phyloP scores from a whole-genome alignment of 1,140 invertebrate genomes.

The Zeugodacus cucurbitae region DNA sequence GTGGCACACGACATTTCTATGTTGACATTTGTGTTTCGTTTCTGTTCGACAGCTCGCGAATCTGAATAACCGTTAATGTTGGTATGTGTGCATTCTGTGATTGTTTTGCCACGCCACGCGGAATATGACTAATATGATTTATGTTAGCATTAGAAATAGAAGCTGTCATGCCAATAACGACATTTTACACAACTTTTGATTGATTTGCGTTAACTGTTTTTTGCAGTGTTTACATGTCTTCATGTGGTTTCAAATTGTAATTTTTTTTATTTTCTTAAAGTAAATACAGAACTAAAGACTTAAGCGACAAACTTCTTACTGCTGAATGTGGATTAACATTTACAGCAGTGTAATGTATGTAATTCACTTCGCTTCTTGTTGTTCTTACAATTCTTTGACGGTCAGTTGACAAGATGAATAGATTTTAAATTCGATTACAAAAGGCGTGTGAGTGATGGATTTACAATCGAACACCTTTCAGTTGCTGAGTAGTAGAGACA shows the following conservation, averaged over 20 bases:
- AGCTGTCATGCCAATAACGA: conserved; percentile 34
- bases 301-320: background rate
- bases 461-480: background rate
- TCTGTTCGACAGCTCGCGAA: background rate
- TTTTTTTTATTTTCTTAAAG: background rate
- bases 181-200: conserved; percentile 31
- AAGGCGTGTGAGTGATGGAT: conserved; percentile 28
- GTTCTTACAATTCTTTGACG: background rate
- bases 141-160: conserved; percentile 35
- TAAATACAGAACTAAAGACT: background rate
- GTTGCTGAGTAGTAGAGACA: background rate
- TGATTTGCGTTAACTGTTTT: conserved; percentile 35
- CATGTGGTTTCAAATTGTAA: background rate
- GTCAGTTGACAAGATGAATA: background rate
- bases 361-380: too few relatives aligned
- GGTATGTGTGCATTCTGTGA: background rate
- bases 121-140: conserved; percentile 31
- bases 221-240: background rate
- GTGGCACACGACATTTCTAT: conserved; percentile 32
- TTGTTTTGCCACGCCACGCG: conserved; percentile 33
- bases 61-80: too few relatives aligned
- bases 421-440: conserved; percentile 16
- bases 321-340: background rate
- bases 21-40: conserved; percentile 35
- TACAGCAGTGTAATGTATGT: background rate